Percentiles rank a stretch among this genome's conserved stretches.
Conservation (phyloP, 2,113 vertebrate species). For the Brachyhypopomus gauderio region DNA sequence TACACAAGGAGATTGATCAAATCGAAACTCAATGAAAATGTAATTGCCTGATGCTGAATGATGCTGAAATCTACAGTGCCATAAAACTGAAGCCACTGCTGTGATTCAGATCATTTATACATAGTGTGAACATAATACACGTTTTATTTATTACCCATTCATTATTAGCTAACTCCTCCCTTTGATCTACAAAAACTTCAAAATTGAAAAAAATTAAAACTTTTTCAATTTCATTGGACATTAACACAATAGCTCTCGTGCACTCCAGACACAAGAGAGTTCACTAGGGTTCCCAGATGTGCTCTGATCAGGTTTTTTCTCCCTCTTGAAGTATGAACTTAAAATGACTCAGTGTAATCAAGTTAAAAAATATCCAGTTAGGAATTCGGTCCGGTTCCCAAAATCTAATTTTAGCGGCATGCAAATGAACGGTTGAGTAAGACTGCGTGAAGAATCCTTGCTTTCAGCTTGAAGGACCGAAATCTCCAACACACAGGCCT, state of each 20-base stretch:
- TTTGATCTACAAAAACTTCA: too few relatives aligned
- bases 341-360: constrained; percentile 78
- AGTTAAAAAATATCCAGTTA: constrained; percentile 77
- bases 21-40: not conserved
- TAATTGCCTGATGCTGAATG: too few relatives aligned
- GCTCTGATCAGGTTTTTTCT: constrained; percentile 48
- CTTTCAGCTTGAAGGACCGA: constrained; percentile 60
- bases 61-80: too few relatives aligned
- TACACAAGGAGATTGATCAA: not conserved
- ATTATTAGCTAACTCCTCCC: too few relatives aligned
- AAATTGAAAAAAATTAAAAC: too few relatives aligned
- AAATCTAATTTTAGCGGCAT: constrained; percentile 72
- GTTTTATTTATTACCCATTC: too few relatives aligned
- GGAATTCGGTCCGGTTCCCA: constrained; percentile 76
- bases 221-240: constrained; percentile 60
- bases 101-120: too few relatives aligned
- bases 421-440: constrained; percentile 67
- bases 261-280: constrained; percentile 72
- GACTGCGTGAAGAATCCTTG: constrained; percentile 74
- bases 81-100: too few relatives aligned
- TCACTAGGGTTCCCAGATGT: constrained; percentile 67
- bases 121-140: too few relatives aligned
- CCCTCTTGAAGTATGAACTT: constrained; percentile 72
- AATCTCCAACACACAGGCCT: constrained; percentile 76
- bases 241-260: constrained; percentile 74